Evolutionary conservation across 2,113 vertebrate species (phyloP).

Genomic region (Erythrocercus mccallii): DNA sequence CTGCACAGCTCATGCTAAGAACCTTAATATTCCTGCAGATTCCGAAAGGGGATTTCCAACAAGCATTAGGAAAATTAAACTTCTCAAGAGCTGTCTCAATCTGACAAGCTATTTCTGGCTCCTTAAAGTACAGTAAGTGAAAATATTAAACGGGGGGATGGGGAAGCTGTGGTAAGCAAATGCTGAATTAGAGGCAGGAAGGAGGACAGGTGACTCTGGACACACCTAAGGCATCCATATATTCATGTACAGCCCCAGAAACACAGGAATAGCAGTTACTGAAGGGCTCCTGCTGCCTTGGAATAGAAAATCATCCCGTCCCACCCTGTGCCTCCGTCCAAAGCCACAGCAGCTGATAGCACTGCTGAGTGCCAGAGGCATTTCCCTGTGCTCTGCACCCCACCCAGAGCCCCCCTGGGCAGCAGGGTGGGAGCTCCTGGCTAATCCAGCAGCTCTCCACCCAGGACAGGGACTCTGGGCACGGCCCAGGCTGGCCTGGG

Average conservation of each 20-base stretch:
- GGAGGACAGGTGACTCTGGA: neutral
- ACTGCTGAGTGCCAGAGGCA: neutral
- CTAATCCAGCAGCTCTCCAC: neutral
- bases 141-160: slow-evolving; percentile 28
- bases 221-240: fast-evolving
- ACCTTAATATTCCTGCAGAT: slow-evolving; percentile 62
- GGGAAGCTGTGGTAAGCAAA: neutral
- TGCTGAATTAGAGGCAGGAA: neutral
- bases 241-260: neutral
- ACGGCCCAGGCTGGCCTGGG: neutral
- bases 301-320: neutral
- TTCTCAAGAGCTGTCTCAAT: slow-evolving; percentile 59
- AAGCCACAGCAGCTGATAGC: neutral
- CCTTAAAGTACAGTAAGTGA: slow-evolving; percentile 24
- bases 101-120: slow-evolving; percentile 63
- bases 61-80: slow-evolving; percentile 71
- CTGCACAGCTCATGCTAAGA: slow-evolving; percentile 48
- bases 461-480: fast-evolving
- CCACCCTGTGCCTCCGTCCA: neutral
- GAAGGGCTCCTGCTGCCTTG: neutral
- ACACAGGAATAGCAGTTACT: neutral
- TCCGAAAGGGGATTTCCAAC: slow-evolving; percentile 59
- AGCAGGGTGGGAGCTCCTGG: neutral
- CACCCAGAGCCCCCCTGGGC: fast-evolving
- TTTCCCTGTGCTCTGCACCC: neutral